A percentile compares a stretch with the other conserved stretches of the same genome.
These are phyloP conservation scores for Diloba caeruleocephala DNA, from an alignment of 2,888 invertebrate genomes.

Conservation along the genomic window DNA sequence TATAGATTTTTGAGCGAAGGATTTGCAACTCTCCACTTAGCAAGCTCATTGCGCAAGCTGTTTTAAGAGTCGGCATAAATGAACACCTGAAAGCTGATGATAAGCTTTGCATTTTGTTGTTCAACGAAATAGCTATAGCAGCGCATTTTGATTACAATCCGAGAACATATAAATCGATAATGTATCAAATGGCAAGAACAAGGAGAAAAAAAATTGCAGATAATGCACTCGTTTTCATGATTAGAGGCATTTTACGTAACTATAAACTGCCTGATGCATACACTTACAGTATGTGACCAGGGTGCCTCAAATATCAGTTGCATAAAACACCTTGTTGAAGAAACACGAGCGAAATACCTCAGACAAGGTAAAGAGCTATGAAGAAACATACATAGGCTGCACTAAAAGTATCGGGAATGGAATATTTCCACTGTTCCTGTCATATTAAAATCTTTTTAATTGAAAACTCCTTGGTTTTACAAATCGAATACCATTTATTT, in stretches of 20 bases:
- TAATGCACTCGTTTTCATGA: slow-evolving; percentile 9
- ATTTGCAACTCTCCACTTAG: too few relatives aligned
- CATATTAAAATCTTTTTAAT: too few relatives aligned
- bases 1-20: too few relatives aligned
- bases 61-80: slow-evolving; percentile 4
- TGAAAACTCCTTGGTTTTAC: too few relatives aligned
- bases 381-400: too few relatives aligned
- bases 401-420: too few relatives aligned
- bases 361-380: background rate
- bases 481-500: too few relatives aligned
- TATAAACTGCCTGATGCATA: slow-evolving; percentile 9
- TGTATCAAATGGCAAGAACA: slow-evolving; percentile 6
- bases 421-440: too few relatives aligned
- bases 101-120: slow-evolving; percentile 6
- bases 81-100: slow-evolving; percentile 4
- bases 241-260: slow-evolving; percentile 1
- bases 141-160: slow-evolving; percentile 9
- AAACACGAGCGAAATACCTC: slow-evolving; percentile 1
- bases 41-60: too few relatives aligned
- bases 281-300: slow-evolving; percentile 21
- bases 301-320: slow-evolving; percentile 14
- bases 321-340: background rate
- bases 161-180: slow-evolving; percentile 8
- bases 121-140: slow-evolving; percentile 9
- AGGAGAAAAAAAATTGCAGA: slow-evolving; percentile 10